These are phyloP conservation scores for Chrysocyon brachyurus DNA, from an alignment of 2,797 vertebrate species.

Conservation along the genomic window DNA sequence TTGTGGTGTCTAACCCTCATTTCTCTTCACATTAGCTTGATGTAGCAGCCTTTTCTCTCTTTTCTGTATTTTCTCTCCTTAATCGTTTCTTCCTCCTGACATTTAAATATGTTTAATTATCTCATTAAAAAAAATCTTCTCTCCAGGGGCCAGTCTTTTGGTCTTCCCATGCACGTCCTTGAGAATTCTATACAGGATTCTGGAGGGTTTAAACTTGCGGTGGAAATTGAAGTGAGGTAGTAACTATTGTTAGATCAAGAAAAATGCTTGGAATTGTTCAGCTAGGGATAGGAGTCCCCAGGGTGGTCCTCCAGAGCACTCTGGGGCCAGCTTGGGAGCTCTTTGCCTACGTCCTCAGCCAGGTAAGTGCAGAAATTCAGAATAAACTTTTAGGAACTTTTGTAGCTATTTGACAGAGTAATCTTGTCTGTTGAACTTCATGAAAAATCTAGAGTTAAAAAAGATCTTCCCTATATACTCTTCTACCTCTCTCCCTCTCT, in stretches of 20 bases:
- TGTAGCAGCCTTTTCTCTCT: not conserved
- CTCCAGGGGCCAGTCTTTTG: not conserved
- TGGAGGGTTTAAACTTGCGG: not conserved
- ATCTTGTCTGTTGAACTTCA: not conserved
- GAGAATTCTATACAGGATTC: not conserved
- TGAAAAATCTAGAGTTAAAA: not conserved
- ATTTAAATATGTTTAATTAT: slow-evolving; percentile 40
- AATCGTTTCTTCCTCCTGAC: not conserved
- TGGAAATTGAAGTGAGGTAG: not conserved
- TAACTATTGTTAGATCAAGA: not conserved
- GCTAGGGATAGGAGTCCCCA: not conserved
- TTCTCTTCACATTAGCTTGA: not conserved
- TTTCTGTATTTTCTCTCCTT: not conserved
- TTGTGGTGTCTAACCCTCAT: not conserved
- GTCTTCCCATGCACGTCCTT: not conserved
- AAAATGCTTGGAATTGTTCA: not conserved
- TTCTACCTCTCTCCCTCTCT: not conserved
- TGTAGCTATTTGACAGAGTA: not conserved
- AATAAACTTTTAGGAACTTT: not conserved
- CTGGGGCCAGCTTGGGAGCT: not conserved
- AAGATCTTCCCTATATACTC: not conserved
- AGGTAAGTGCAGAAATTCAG: slow-evolving; percentile 31
- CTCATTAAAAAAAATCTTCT: not conserved
- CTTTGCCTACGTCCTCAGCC: not conserved
- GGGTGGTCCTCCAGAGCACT: not conserved